Base-by-base conservation (phyloP, 2,888 invertebrate genomes). In the Timema podura region DNA sequence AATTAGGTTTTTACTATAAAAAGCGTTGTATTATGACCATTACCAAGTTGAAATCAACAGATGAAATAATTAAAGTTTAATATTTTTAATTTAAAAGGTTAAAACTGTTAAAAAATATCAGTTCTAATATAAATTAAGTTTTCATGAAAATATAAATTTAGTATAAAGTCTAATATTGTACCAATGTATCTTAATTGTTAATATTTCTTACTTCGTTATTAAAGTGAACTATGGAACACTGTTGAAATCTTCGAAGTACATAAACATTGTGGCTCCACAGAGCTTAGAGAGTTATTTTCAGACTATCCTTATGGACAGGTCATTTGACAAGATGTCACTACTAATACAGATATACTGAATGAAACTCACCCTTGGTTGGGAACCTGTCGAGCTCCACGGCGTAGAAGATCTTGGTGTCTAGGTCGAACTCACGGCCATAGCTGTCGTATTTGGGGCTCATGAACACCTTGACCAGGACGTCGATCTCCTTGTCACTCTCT, bases 391-490 rank as follows among this genome's bases (percentile, higher is more conserved):
- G 79, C 78, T 86, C 83, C 73, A 86, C 85, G 77, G 88, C 89
- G 78, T 88, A 85, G 76, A 83, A 80, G 79, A 85, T 84, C 78
- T 85, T 86, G 15, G 87, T 82, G 72, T 84, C 82, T 15, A 89
- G 77, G 72, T 81, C 80, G 44, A 87, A 77, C 47, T 81, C 80
- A 73, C 83, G 84, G 64, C 84, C 85, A 65, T 84, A 83, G 74
- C 84, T 82, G 76, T 89, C 87, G 77, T 86, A 88, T 80, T 89
- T 90, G 8, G 91, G 91, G 73, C 89, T 91, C 51, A 91, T 76
- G 84, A 88, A 91, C 45, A 89, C 80, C 75, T 87, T 87, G 70
- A 91, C 79, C 13, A 85, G 83, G 3, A 86, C 88, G 72, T 87
- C 84, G 51, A 81, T 81, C 9, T 83, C 81, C 73, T 85, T 83